Evolutionary conservation across 2,113 vertebrate species (phyloP), one percentile per base, ranked within the genome.

Genomic region (Pampusana beccarii): DNA sequence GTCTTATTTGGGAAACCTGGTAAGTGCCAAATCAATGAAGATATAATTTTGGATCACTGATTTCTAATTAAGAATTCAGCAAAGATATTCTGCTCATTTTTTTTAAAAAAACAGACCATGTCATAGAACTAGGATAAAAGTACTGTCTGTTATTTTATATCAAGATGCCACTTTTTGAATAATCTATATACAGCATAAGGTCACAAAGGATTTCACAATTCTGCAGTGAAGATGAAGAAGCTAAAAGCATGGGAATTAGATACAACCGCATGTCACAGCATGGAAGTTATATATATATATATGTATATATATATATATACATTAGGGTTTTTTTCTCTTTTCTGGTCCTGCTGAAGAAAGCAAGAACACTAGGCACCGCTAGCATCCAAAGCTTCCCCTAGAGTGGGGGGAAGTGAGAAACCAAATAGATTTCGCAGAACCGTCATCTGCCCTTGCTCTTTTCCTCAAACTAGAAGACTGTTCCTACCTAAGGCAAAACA

Each of bases 11-110:
- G 46, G 57, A 85, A 81, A 81, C 53, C 48, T 72, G 34, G 1
- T 69, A 62, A 95, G 69, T 89, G 69, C 69, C 80, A 92, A 83
- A 96, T 96, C 92, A 75, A 94, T 95, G 57, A 74, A 74, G 23
- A 50, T 31, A 38, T 6, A 65, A 89, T 92, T 93, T 90, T 88
- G 79, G n/a, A 74, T 84, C 46, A 54, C n/a, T 61, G 26, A 36
- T 73, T 69, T 79, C 28, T 78, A 40, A 60, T 53, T 53, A 84
- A 86, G 58, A 88, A 81, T 24, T 31, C 29, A 88, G 44, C 5
- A 60, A 83, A 75, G 34, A 64, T 67, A 78, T n/a, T 70, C 24
- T 20, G 57, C 38, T 87, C 1, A 31, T 34, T 74, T 93, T 44
- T 44, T 44, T 61, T 65, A 15, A 38, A 80, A 88, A 88, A 36